Evolutionary conservation across 2,113 vertebrate species (phyloP).

Genomic region (Alaudala cheleensis): DNA sequence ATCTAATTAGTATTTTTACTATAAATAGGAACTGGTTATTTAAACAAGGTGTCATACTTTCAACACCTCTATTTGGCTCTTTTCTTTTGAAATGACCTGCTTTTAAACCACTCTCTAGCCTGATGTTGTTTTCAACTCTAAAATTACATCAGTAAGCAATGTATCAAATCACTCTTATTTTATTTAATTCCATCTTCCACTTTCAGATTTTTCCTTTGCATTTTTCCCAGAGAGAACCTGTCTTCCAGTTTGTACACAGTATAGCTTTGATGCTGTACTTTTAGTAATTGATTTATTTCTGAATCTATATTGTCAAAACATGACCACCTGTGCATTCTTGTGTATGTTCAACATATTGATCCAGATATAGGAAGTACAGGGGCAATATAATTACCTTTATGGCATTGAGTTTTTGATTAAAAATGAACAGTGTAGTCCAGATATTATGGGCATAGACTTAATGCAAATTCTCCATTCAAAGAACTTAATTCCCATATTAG

Average conservation of each 20-base stretch:
- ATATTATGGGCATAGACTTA: not conserved
- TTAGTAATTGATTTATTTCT: not conserved
- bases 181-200: not conserved
- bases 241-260: not conserved
- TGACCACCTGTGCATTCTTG: accelerated
- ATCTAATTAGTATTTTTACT: not conserved
- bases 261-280: not conserved
- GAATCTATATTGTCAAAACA: not conserved
- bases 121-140: not conserved
- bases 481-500: not conserved
- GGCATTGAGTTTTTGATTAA: not conserved
- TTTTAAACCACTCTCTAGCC: not conserved
- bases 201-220: not conserved
- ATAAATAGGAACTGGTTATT: not conserved
- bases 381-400: not conserved
- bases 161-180: not conserved
- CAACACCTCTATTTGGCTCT: not conserved
- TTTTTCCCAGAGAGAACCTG: not conserved
- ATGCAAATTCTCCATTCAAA: not conserved
- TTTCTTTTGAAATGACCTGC: not conserved
- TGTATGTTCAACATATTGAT: not conserved
- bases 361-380: not conserved
- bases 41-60: not conserved
- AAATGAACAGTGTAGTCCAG: not conserved
- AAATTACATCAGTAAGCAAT: not conserved